phyloP scores from a whole-genome alignment of 1,140 invertebrate genomes.

The Drosophila athabasca region DNA sequence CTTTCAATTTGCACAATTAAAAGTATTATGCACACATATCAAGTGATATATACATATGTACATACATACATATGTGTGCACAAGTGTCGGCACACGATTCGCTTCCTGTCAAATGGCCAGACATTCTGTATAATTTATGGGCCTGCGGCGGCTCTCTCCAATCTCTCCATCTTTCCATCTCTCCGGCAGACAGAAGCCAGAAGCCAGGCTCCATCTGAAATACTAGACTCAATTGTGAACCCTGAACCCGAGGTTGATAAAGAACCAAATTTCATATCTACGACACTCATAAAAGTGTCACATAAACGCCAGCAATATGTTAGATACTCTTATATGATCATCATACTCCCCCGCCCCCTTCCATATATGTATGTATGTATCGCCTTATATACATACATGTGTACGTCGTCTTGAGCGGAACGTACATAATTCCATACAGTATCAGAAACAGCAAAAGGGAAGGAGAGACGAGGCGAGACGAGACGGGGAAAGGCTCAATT shows the following conservation, averaged over 20 bases:
- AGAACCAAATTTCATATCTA: constrained; percentile 16
- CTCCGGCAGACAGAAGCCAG: not conserved
- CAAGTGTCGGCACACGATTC: constrained; percentile 2
- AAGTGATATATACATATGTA: not conserved
- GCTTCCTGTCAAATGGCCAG: constrained; percentile 12
- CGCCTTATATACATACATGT: too few relatives aligned
- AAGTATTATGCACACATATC: not conserved
- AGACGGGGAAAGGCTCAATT: constrained; percentile 13
- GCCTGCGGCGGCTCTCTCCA: not conserved
- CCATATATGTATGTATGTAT: too few relatives aligned
- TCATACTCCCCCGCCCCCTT: too few relatives aligned
- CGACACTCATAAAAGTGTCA: not conserved
- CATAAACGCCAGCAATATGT: not conserved
- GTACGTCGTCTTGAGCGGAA: too few relatives aligned
- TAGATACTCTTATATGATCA: constrained; percentile 7
- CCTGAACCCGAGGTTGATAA: constrained; percentile 27
- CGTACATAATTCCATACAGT: constrained; percentile 5
- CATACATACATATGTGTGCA: not conserved
- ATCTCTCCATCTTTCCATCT: not conserved
- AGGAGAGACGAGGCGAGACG: too few relatives aligned
- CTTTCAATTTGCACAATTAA: constrained; percentile 26
- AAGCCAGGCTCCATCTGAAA: constrained; percentile 8
- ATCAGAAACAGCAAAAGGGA: not conserved
- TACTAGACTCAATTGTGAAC: constrained; percentile 17
- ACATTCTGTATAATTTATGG: constrained; percentile 13